Percentiles rank a stretch among this genome's conserved stretches.
Evolutionary conservation across 2,888 invertebrate genomes (phyloP).

Genomic region (Rhaphigaster nebulosa): DNA sequence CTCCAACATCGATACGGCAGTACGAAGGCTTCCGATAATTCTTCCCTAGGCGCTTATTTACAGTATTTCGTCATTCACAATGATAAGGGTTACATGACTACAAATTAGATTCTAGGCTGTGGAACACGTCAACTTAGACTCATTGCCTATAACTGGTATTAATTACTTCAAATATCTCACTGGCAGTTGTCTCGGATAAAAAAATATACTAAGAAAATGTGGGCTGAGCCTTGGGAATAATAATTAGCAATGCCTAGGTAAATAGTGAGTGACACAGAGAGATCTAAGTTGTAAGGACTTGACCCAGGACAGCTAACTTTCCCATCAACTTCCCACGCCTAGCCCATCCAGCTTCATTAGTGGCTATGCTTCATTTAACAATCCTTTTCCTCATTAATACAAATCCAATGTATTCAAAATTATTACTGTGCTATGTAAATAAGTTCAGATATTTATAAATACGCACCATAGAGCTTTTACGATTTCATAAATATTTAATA

Average conservation of each 20-base stretch:
- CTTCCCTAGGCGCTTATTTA: background rate
- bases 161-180: no score
- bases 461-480: background rate
- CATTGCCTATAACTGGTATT: no score
- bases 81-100: no score
- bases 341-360: background rate
- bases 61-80: background rate
- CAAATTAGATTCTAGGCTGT: no score
- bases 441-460: background rate
- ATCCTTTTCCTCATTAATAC: background rate
- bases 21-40: background rate
- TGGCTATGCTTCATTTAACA: background rate
- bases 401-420: background rate
- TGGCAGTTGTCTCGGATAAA: background rate
- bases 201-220: background rate
- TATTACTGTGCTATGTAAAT: background rate
- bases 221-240: background rate
- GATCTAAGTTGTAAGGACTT: slow-evolving; percentile 28
- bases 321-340: background rate
- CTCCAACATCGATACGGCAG: slow-evolving; percentile 12
- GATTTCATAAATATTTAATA: no score
- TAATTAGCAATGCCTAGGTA: background rate
- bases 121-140: no score
- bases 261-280: background rate
- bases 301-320: background rate